These are phyloP conservation scores for Turnix velox DNA, from an alignment of 2,113 vertebrate species.

Conservation along the genomic window DNA sequence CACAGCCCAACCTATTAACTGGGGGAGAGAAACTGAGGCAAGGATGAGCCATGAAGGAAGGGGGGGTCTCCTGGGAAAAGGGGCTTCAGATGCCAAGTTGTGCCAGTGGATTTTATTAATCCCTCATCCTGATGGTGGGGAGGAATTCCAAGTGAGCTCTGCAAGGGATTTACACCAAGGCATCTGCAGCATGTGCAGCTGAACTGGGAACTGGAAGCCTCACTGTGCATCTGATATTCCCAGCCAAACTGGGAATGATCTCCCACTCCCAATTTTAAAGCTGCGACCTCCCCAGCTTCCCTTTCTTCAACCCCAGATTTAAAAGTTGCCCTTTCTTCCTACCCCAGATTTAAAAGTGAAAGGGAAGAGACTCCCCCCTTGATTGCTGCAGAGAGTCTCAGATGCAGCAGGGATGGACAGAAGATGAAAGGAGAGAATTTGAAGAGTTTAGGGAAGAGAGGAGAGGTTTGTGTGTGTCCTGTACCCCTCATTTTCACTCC, in stretches of 20 bases:
- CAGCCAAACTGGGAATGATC: background rate
- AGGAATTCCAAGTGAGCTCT: background rate
- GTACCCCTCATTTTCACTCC: background rate
- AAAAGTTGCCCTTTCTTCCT: too few species aligned
- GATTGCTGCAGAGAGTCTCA: background rate
- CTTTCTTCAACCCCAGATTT: background rate
- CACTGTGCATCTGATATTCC: background rate
- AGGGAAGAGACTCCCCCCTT: background rate
- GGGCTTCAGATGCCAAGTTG: background rate
- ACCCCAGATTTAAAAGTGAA: background rate
- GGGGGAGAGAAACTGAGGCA: constrained; percentile 9
- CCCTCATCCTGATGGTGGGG: background rate
- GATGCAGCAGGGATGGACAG: background rate
- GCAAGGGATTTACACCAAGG: background rate
- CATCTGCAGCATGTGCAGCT: background rate
- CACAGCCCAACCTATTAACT: background rate
- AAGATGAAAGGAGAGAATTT: background rate
- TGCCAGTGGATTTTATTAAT: background rate
- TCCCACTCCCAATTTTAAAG: background rate
- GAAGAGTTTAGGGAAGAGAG: background rate
- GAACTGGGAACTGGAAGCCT: background rate
- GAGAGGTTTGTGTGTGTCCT: background rate
- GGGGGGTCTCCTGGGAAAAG: background rate
- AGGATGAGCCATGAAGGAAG: background rate
- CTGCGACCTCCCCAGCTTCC: accelerated